Conservation (phyloP, 2,888 invertebrate species). For the Lypha dubia region DNA sequence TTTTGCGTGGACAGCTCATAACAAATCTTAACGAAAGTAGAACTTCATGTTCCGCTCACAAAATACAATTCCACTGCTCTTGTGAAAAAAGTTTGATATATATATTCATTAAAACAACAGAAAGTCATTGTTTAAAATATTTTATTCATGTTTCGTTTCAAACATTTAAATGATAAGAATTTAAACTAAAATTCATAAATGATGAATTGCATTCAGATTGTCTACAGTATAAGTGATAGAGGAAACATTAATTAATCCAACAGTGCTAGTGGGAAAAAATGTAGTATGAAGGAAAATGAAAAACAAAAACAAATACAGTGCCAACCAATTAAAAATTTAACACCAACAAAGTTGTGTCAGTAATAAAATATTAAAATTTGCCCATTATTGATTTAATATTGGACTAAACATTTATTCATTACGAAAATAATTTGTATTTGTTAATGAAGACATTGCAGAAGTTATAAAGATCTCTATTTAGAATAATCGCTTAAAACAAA, state of each 20-base stretch:
- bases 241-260: slow-evolving; percentile 63
- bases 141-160: slow-evolving; percentile 5
- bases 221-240: slow-evolving; percentile 43
- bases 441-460: slow-evolving; percentile 6
- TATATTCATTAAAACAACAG: slow-evolving; percentile 47
- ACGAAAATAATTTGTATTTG: neutral
- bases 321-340: slow-evolving; percentile 61
- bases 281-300: slow-evolving; percentile 38
- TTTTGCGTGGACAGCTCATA: slow-evolving; percentile 56
- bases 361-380: slow-evolving; percentile 25
- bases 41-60: slow-evolving; percentile 28
- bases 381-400: neutral
- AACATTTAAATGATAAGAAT: neutral
- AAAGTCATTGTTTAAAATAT: slow-evolving; percentile 45
- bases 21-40: slow-evolving; percentile 56
- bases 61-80: too few species aligned
- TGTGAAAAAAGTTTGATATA: slow-evolving; percentile 35
- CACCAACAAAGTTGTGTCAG: slow-evolving; percentile 33
- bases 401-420: neutral
- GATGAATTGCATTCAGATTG: slow-evolving; percentile 51
- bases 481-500: slow-evolving; percentile 6
- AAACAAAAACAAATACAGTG: slow-evolving; percentile 49
- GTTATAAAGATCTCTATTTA: neutral
- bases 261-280: slow-evolving; percentile 47
- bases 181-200: slow-evolving; percentile 10